Base-by-base conservation (phyloP, 2,888 invertebrate species). In the Metalampra italica region DNA sequence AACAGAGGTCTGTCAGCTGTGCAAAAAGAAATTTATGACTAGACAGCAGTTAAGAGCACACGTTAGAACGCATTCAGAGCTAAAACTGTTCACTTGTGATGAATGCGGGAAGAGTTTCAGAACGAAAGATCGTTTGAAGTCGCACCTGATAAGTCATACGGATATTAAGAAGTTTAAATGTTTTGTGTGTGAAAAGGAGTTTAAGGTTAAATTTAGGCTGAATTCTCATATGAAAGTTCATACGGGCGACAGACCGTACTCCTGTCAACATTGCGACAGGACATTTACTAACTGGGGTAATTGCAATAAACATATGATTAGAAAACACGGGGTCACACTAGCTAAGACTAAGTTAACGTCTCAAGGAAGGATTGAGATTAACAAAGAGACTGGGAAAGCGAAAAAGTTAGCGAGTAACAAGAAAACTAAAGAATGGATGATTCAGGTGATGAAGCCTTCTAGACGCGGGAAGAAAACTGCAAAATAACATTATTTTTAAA, bases 281-380 rank as follows among this genome's bases (percentile, higher is more conserved):
- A 60, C 92, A 57, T 94, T 93, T 60, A 93, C 93, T 1, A 93
- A 93, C 72, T 93, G 93, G 92, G 92, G 93, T 3, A 94, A 94
- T 77, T 93, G 93, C 62, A 93, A 93, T 68, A 93, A 94, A 62
- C 93, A 94, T 64, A 93, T 93, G 92, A 93, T 92, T 71, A 82
- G 93, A 14, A 83, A 92, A 14, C 93, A 93, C 61, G 91, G 92
- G 14, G 84, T 61, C 49, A 54, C 47, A 49, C 52, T 60, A 8
- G 60, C 66, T 1, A 67, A 64, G 32, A 62, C 60, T 13, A 66
- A 85, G 34, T 80, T 82, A 14, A 65, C 85, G 0, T 78, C 84
- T 1, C 73, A 73, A 11, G 67, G 67, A 0, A 59, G 58, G 32
- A 52, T 66, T 2, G 57, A 60, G 0, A 53, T 63, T 0, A 56